phyloP scores from a whole-genome alignment of 23 tunicate species.

The Styela clava region DNA sequence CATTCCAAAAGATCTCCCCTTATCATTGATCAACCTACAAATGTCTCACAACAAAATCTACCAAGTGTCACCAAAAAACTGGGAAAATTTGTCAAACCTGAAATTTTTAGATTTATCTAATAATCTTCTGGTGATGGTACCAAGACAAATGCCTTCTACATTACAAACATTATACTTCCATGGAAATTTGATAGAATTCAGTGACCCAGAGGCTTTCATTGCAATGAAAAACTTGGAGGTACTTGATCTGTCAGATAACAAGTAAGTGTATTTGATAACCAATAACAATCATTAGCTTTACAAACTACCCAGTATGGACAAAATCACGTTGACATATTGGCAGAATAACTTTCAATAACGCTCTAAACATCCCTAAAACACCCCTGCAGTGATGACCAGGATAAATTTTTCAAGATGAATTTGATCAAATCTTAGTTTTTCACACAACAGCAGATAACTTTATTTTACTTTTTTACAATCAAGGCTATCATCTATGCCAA shows the following conservation, averaged over 20 bases:
- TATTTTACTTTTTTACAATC: no score
- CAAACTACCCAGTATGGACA: not conserved
- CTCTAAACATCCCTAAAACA: no score
- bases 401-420: no score
- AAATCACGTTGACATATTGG: no score
- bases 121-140: slow-evolving; percentile 23
- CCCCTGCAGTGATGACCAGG: no score
- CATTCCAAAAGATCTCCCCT: slow-evolving; percentile 13
- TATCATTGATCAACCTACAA: not conserved
- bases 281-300: no score
- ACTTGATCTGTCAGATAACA: slow-evolving; percentile 33
- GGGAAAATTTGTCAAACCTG: slow-evolving; percentile 16
- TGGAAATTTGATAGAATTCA: slow-evolving; percentile 12
- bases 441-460: no score
- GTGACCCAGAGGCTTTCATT: slow-evolving; percentile 22
- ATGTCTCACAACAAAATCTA: not conserved
- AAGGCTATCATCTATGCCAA: slow-evolving; percentile 64
- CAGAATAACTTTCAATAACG: no score
- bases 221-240: slow-evolving; percentile 14
- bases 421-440: no score
- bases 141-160: slow-evolving; percentile 18
- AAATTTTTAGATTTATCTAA: slow-evolving; percentile 11
- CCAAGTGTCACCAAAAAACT: not conserved
- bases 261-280: slow-evolving; percentile 26
- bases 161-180: slow-evolving; percentile 5